Base-by-base conservation (phyloP, 2,888 invertebrate genomes). In the Cheilosia vulpina region DNA sequence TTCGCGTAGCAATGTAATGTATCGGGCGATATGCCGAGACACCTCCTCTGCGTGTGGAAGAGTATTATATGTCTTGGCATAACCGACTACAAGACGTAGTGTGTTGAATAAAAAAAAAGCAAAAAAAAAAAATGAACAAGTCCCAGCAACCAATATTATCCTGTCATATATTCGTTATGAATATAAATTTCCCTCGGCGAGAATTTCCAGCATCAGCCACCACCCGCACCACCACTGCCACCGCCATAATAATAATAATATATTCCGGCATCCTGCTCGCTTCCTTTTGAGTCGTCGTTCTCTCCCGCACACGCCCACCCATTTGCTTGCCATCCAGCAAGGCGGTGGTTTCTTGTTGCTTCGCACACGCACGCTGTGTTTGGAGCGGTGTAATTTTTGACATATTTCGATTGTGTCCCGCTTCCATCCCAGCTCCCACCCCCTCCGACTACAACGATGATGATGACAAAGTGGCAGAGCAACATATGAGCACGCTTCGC, bases 121-220 rank as follows among this genome's bases (percentile, higher is more conserved):
- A 21, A 2, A 2, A 21, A 21, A 21, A 21, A 78, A 65, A 72
- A 71, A 76, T 63, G 85, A 85, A 77, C 85, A 77, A 85, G 81
- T 72, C 81, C 85, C 81, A 76, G 76, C 85, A 72, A 85, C 80
- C 69, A 79, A 83, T 82, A 80, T 87, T 80, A 85, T 79, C 87
- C 73, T 80, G 79, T 87, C 79, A 83, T 85, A 82, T 80, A 87
- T 88, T 88, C 88, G 88, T 88, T 88, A 88, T 88, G 88, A 88
- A 88, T 88, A 88, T 88, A 88, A 88, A 88, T 88, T 88, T 88
- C 88, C 88, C 88, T 83, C 72, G 88, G 79, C 87, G 88, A 84
- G 73, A 79, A 78, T 68, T 87, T 76, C 81, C 58, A 81, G 82
- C 66, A 73, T 65, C 66, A 72, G 52, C 79, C 24, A 58, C 45